A percentile compares a stretch with the other conserved stretches of the same genome.
Evolutionary conservation across 2,888 invertebrate genomes (phyloP).

Genomic region (Ceriagrion tenellum): DNA sequence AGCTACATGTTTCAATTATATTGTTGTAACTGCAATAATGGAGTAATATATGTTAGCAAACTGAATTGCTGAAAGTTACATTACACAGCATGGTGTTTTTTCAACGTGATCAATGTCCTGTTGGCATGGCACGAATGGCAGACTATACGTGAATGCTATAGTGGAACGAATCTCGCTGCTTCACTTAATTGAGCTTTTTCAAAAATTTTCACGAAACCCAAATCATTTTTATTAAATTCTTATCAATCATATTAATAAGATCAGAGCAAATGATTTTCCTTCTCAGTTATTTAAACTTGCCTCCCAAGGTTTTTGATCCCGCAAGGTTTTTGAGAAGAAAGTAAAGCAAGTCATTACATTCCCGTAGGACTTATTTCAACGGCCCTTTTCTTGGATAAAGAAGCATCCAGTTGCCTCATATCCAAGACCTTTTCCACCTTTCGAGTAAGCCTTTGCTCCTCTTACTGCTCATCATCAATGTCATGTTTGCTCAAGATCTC

Average conservation of each 20-base stretch:
- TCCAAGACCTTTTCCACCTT: not conserved
- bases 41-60: not conserved
- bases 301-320: too few species aligned
- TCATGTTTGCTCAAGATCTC: not conserved
- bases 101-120: not conserved
- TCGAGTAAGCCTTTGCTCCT: not conserved
- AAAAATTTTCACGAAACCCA: not conserved
- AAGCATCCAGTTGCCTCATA: not conserved
- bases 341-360: not conserved
- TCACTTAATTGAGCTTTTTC: not conserved
- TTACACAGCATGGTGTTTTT: not conserved
- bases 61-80: not conserved
- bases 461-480: not conserved
- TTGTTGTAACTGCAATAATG: not conserved
- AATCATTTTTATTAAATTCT: not conserved
- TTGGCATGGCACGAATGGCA: conserved; percentile 45
- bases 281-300: not conserved
- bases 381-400: not conserved
- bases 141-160: not conserved
- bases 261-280: not conserved
- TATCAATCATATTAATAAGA: not conserved
- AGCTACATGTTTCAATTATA: not conserved
- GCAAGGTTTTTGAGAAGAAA: not conserved
- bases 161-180: conserved; percentile 10
- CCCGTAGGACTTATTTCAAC: too few species aligned